Conservation (phyloP, 2,888 invertebrate genomes). For the Tethea ocularis region DNA sequence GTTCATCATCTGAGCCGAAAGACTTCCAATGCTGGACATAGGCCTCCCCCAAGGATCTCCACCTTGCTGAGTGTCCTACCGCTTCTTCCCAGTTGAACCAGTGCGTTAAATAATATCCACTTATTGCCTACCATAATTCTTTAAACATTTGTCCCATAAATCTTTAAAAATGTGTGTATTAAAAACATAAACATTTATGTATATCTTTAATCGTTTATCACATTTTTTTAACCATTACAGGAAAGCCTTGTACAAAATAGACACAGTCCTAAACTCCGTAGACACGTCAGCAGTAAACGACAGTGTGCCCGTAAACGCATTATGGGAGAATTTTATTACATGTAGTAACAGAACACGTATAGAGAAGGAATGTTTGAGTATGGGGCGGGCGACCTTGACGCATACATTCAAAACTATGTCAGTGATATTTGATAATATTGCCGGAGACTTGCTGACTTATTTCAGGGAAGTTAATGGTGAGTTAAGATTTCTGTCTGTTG, state of each 20-base stretch:
- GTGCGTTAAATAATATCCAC: too few relatives aligned
- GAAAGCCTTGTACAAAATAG: conserved; percentile 62
- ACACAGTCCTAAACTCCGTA: conserved; percentile 58
- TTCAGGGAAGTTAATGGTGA: conserved; percentile 71
- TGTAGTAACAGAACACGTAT: conserved; percentile 39
- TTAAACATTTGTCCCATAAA: too few relatives aligned
- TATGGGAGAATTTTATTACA: conserved; percentile 58
- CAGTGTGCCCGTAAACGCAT: conserved; percentile 40
- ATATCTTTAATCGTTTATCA: not conserved
- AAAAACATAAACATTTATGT: too few relatives aligned
- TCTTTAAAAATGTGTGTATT: too few relatives aligned
- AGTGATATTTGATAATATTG: conserved; percentile 51
- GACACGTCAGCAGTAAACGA: conserved; percentile 36
- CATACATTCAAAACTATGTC: conserved; percentile 60
- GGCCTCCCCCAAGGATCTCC: too few relatives aligned
- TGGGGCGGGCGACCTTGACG: conserved; percentile 50
- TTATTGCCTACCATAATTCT: too few relatives aligned
- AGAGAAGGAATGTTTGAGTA: conserved; percentile 44
- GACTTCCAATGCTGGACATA: too few relatives aligned
- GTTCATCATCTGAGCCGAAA: too few relatives aligned
- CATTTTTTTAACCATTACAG: conserved; percentile 36
- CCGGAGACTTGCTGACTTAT: conserved; percentile 61
- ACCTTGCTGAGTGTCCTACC: too few relatives aligned
- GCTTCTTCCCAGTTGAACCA: too few relatives aligned
- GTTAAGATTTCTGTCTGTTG: conserved; percentile 17